A percentile compares a stretch with the other conserved stretches of the same genome.
phyloP scores from a whole-genome alignment of 2,888 invertebrate genomes.

The Calliphora vomitoria region DNA sequence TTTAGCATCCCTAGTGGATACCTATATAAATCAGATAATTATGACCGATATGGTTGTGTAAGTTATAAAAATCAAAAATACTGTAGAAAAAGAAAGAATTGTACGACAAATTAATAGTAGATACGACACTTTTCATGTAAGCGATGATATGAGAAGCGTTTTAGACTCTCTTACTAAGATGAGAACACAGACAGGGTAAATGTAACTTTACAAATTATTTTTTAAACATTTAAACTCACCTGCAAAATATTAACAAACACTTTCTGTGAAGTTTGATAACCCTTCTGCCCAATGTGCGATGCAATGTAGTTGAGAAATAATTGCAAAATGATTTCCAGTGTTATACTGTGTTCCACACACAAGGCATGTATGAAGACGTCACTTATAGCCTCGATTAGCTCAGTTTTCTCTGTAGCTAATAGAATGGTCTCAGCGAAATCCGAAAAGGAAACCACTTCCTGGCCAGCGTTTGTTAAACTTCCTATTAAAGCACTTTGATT shows the following conservation, averaged over 20 bases:
- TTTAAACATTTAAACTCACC: conserved; percentile 72
- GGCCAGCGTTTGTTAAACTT: conserved; percentile 1
- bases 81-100: too few relatives aligned
- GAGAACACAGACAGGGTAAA: too few relatives aligned
- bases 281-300: conserved; percentile 87
- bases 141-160: neutral
- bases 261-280: conserved; percentile 84
- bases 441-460: conserved; percentile 81
- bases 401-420: conserved; percentile 79
- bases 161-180: neutral
- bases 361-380: conserved; percentile 83
- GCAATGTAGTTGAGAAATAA: conserved; percentile 88
- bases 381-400: conserved; percentile 82
- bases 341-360: conserved; percentile 82
- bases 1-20: too few relatives aligned
- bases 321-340: conserved; percentile 84
- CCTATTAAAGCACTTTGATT: neutral
- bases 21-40: too few relatives aligned
- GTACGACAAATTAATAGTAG: too few relatives aligned
- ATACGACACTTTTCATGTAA: neutral
- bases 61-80: too few relatives aligned
- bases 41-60: too few relatives aligned
- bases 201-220: too few relatives aligned
- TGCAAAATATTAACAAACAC: conserved; percentile 86
- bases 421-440: conserved; percentile 83